These are phyloP conservation scores for Trichacis sp. DNA, from an alignment of 2,888 invertebrate genomes.

Conservation along the genomic window DNA sequence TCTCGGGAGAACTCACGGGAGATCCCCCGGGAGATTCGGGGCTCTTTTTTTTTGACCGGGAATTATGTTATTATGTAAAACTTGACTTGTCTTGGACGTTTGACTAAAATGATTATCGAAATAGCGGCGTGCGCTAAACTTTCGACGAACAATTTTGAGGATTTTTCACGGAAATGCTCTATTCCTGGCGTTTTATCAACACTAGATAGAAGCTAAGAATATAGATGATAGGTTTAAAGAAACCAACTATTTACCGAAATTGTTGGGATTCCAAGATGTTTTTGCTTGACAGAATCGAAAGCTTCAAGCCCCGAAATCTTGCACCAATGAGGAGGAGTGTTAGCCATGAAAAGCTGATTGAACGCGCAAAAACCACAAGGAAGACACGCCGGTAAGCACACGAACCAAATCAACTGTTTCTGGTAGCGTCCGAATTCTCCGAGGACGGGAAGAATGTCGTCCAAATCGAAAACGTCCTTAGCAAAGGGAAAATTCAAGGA, in stretches of 20 bases:
- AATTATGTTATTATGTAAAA: too few species aligned
- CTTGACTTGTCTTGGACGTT: too few species aligned
- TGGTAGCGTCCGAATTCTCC: constrained; percentile 93
- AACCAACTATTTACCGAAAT: constrained; percentile 50
- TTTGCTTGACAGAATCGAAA: constrained; percentile 66
- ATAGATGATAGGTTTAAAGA: background rate
- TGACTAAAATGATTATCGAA: too few species aligned
- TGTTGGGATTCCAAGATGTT: constrained; percentile 76
- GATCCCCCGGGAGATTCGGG: too few species aligned
- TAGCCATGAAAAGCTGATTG: constrained; percentile 93
- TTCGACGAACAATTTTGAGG: too few species aligned
- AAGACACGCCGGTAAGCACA: constrained; percentile 89
- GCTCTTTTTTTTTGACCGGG: too few species aligned
- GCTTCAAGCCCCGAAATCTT: constrained; percentile 76
- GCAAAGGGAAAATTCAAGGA: too few species aligned
- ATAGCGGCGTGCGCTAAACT: too few species aligned
- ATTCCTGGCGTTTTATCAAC: too few species aligned
- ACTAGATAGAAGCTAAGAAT: too few species aligned
- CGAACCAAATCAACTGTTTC: constrained; percentile 84
- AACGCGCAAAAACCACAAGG: constrained; percentile 94
- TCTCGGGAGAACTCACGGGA: too few species aligned
- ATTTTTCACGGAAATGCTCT: too few species aligned
- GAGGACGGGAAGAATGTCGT: constrained; percentile 85
- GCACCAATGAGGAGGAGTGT: constrained; percentile 90
- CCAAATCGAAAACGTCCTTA: constrained; percentile 80